phyloP scores from a whole-genome alignment of 2,888 invertebrate genomes.

The Platycheirus albimanus region DNA sequence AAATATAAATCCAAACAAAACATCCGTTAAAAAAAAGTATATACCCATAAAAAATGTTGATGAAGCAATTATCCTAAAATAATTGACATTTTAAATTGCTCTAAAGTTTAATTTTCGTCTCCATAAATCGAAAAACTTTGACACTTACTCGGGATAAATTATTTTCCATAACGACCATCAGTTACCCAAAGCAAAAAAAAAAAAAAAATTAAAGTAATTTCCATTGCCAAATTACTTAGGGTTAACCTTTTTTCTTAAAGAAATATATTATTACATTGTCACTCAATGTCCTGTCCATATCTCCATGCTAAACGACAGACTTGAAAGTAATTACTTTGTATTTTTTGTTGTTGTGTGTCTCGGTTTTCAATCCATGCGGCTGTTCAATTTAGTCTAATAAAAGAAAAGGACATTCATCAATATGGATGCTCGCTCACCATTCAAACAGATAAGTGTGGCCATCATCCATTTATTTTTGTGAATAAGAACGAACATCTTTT shows the following conservation, averaged over 20 bases:
- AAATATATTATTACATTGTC: conserved; percentile 28
- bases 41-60: conserved; percentile 11
- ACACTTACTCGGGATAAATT: conserved; percentile 25
- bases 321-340: conserved; percentile 19
- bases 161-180: conserved; percentile 13
- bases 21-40: neutral
- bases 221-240: conserved; percentile 32
- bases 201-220: neutral
- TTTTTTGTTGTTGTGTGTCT: neutral
- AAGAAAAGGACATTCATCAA: conserved; percentile 5
- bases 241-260: conserved; percentile 24
- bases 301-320: neutral
- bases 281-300: conserved; percentile 25
- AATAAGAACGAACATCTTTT: neutral
- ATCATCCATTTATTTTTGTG: neutral
- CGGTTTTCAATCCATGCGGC: conserved; percentile 2
- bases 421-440: neutral
- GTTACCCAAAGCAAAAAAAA: neutral
- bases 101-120: conserved; percentile 15
- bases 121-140: conserved; percentile 31
- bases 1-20: neutral
- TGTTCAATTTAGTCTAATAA: too few species aligned
- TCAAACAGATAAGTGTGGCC: neutral
- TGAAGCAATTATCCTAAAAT: conserved; percentile 29
- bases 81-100: conserved; percentile 31